Conservation (phyloP, 64 coral and sea anemone species). For the Hydrozoanthus tunicans region DNA sequence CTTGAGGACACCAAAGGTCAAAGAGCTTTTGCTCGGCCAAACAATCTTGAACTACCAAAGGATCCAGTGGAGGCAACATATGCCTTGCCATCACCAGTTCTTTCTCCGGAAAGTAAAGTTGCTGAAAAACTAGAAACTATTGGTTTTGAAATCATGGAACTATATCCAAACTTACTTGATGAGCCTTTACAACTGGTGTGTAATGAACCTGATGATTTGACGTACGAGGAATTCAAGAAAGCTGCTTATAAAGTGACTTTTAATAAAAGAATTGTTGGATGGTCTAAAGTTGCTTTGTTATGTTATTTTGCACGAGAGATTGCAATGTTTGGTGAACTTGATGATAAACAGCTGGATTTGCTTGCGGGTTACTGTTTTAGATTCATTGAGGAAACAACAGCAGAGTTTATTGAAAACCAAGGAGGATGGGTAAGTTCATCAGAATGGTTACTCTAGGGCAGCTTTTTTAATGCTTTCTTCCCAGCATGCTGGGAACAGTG, state of each 20-base stretch:
- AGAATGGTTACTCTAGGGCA: neutral
- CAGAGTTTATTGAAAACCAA: slow-evolving; percentile 93
- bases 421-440: slow-evolving; percentile 92
- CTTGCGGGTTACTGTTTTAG: slow-evolving; percentile 82
- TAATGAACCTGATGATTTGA: slow-evolving; percentile 65
- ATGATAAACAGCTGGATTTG: slow-evolving; percentile 80
- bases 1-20: slow-evolving; percentile 40
- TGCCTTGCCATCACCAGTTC: slow-evolving; percentile 78
- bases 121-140: slow-evolving; percentile 91
- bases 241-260: slow-evolving; percentile 85
- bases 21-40: slow-evolving; percentile 29
- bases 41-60: slow-evolving; percentile 51
- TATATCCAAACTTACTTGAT: slow-evolving; percentile 77
- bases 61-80: neutral
- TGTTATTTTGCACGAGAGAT: slow-evolving; percentile 97
- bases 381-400: slow-evolving; percentile 93
- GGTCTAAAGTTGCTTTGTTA: slow-evolving; percentile 91
- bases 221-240: slow-evolving; percentile 86
- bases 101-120: slow-evolving; percentile 94
- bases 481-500: no score
- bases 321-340: slow-evolving; percentile 76
- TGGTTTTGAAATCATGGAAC: slow-evolving; percentile 84
- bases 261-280: slow-evolving; percentile 83
- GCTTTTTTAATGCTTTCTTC: no score
- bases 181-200: slow-evolving; percentile 72